phyloP scores from a whole-genome alignment of 2,113 vertebrate genomes.

The cattle (Bos taurus) region ARS-UCD2.0 NC_037340.1:68191501-68192000 shows the following conservation, averaged over 20 bases:
- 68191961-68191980: not conserved
- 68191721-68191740: not conserved
- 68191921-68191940: not conserved
- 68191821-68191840: not conserved
- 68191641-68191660: constrained; percentile 25
- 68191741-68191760: not conserved
- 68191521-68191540: too few species aligned
- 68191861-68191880: not conserved
- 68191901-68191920: not conserved
- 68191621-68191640: not conserved
- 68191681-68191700: constrained; percentile 25
- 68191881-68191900: not conserved
- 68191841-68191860: not conserved
- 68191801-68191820: not conserved
- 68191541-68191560: not conserved
- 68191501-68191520: not conserved
- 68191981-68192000: constrained; percentile 32
- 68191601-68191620: not conserved
- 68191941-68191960: constrained; percentile 5
- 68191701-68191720: not conserved
- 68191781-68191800: not conserved
- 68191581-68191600: constrained; percentile 5
- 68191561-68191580: constrained; percentile 15
- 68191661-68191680: constrained; percentile 60
- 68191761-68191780: not conserved